Base-by-base conservation (phyloP, 1,140 invertebrate genomes). In the Holcopasites calliopsidis region DNA sequence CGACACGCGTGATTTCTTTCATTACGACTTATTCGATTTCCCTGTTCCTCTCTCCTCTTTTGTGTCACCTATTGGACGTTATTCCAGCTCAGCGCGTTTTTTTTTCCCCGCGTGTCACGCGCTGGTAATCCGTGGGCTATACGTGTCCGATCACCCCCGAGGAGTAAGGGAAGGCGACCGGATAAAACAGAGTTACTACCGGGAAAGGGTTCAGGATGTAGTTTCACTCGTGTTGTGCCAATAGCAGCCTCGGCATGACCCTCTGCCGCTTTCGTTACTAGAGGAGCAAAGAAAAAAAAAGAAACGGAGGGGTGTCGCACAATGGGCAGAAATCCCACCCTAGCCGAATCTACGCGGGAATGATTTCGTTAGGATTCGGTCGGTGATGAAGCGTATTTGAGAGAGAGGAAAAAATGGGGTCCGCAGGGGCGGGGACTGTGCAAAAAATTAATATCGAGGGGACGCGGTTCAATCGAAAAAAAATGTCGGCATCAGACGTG, bases 311-410 rank as follows among this genome's bases (percentile, higher is more conserved):
- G 79, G 81, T 82, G 83, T 80, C 69, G 76, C 73, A 89, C 86
- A 88, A 88, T 88, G 73, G 85, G 44, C 31, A 74, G 84, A 85
- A 86, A 87, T 87, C 82, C 77, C 72, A 83, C 86, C 87, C 85
- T 70, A 71, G 76, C 54, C 69, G 74, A 73, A 70, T 80, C 69
- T 80, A 58, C 76, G 76, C 76, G 83, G 77, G 78, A 86, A 89
- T 89, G 86, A 90, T 89, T 90, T 89, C 85, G 89, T 88, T 89
- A 89, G 76, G 74, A 73, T 83, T 81, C 72, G 70, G 65, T 60
- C 62, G 62, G 40, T 58, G 79, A 69, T 83, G 62, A 72, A 83
- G 61, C 33, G 47, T 44, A 42, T 2, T 49, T 61, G 72, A 35
- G 11, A 82, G 79, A 83, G 82, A 69, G 21, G 49, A 50, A 50